phyloP scores from a whole-genome alignment of 1,140 invertebrate genomes.

The Cotesia typhae region DNA sequence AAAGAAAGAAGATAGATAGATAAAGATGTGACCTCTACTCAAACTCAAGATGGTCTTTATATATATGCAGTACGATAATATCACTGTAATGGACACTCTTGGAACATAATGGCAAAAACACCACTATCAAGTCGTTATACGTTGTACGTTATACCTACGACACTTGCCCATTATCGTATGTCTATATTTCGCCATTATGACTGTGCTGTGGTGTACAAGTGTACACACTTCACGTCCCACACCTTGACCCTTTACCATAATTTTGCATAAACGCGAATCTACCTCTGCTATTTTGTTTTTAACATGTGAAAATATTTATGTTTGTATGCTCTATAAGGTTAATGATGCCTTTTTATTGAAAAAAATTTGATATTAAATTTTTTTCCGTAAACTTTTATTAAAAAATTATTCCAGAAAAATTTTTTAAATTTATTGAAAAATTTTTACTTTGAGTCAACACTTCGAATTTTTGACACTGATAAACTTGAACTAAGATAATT shows the following conservation, averaged over 20 bases:
- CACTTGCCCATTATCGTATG: conserved; percentile 23
- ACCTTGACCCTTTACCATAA: conserved; percentile 26
- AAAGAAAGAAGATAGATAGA: conserved; percentile 1
- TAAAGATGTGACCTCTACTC: neutral
- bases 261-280: neutral
- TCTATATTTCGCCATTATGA: conserved; percentile 15
- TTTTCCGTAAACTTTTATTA: no score
- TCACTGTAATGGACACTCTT: conserved; percentile 30
- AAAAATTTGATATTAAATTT: no score
- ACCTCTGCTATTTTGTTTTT: neutral
- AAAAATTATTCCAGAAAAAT: no score
- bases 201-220: neutral
- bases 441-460: neutral
- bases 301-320: no score
- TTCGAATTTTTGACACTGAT: neutral
- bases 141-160: no score
- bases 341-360: no score
- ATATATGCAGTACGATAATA: conserved; percentile 21
- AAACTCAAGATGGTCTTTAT: neutral
- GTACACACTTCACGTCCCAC: neutral
- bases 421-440: no score
- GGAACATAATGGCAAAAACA: conserved; percentile 2
- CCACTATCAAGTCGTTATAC: neutral
- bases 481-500: neutral
- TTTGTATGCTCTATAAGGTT: no score